Evolutionary conservation across 2,888 invertebrate species (phyloP), one percentile per base, ranked within the genome.

Genomic region (Orthosia incerta): DNA sequence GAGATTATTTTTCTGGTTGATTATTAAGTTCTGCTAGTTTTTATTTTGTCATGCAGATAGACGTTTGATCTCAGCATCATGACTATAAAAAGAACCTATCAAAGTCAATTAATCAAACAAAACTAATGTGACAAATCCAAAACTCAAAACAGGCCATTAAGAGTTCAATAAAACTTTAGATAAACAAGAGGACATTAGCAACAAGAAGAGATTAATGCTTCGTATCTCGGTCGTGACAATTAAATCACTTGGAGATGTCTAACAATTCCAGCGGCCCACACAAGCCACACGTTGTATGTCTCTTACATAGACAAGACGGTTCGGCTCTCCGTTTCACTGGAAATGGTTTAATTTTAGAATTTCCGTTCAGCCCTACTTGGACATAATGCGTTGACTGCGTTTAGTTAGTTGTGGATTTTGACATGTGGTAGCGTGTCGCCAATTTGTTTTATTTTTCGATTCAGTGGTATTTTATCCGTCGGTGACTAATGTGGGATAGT

Each of bases 311-410:
- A 94, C 94, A 92, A 93, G 93, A 90, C 93, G 91, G 89, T 91
- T 91, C 89, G 91, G 88, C 87, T 87, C 89, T 90, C 89, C 92
- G 93, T 94, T 95, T 96, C 95, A 91, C 91, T 94, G 93, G 94
- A 95, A 96, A 93, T 91, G 87, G 92, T 93, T 94, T 96, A 96
- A 94, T 93, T 94, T 95, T 96, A 96, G 96, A 96, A 95, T 95
- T 91, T 95, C 94, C 94, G 95, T 94, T 93, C 93, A 92, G 90
- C 94, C 94, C 92, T 93, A 94, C 92, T 93, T 94, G 93, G 94
- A 91, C 85, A 89, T 93, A 94, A 95, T 94, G 93, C 91, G 92
- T 92, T 93, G 93, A 92, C 92, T 93, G 90, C 91, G 88, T 92
- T 93, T 92, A 89, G 87, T 93, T 92, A 89, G 87, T 87, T 83